Conservation (phyloP, 2,888 invertebrate species). For the Nemotelus nigrinus region DNA sequence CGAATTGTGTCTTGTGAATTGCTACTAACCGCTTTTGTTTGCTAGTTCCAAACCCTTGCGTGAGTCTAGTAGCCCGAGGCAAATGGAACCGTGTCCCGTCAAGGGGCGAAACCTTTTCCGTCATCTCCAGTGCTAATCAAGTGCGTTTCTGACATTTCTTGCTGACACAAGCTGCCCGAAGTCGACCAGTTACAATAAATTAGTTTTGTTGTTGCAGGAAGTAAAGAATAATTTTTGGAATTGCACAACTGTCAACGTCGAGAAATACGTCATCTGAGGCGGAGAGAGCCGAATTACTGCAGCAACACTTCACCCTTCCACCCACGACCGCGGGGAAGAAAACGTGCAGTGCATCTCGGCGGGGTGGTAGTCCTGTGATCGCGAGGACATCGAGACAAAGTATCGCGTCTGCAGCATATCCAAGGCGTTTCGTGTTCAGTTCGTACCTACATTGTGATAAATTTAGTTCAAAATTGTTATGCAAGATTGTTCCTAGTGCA, state of each 20-base stretch:
- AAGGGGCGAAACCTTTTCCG: constrained; percentile 17
- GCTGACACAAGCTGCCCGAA: not conserved
- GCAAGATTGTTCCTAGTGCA: constrained; percentile 17
- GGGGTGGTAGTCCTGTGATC: too few relatives aligned
- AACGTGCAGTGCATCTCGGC: too few relatives aligned
- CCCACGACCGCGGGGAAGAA: too few relatives aligned
- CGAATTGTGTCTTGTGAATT: not conserved
- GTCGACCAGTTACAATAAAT: not conserved
- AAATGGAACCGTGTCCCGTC: not conserved
- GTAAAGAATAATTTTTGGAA: too few relatives aligned
- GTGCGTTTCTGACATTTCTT: not conserved
- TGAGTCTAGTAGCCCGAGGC: constrained; percentile 20
- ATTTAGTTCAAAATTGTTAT: too few relatives aligned
- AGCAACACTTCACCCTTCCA: too few relatives aligned
- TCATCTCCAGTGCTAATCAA: not conserved
- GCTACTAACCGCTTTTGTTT: constrained; percentile 25
- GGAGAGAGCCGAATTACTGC: too few relatives aligned
- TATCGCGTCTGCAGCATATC: not conserved
- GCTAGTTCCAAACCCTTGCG: constrained; percentile 30
- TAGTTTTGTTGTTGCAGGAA: not conserved
- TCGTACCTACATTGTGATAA: not conserved
- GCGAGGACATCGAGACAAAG: not conserved
- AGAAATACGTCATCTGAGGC: too few relatives aligned
- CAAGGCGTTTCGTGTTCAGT: not conserved
- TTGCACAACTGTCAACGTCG: too few relatives aligned